Percentiles rank a stretch among this genome's conserved stretches.
phyloP scores from a whole-genome alignment of 2,113 vertebrate species.

The Ifrita kowaldi region DNA sequence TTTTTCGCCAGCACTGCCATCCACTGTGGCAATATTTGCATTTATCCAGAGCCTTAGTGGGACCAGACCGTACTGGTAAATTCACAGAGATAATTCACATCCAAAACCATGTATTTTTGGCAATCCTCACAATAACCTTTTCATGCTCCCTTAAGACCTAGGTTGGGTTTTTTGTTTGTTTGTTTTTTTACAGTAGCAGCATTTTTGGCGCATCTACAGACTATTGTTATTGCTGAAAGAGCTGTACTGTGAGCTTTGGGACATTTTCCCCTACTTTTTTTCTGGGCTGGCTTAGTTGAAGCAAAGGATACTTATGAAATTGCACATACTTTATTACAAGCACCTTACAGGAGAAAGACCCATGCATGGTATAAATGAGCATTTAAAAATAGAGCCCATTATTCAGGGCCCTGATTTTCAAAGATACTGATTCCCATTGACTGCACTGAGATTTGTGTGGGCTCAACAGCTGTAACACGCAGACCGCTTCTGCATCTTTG shows the following conservation, averaged over 20 bases:
- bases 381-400: not conserved
- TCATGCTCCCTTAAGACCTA: not conserved
- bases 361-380: not conserved
- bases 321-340: not conserved
- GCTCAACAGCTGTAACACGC: constrained; percentile 1
- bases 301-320: not conserved
- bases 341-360: not conserved
- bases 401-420: constrained; percentile 14
- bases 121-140: constrained; percentile 29
- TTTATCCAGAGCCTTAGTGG: not conserved
- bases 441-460: constrained; percentile 12
- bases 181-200: not conserved
- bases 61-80: not conserved
- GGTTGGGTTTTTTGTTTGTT: not conserved
- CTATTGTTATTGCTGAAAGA: not conserved
- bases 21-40: not conserved
- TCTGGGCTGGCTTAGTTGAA: not conserved
- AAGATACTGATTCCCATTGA: constrained; percentile 13
- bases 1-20: constrained; percentile 1
- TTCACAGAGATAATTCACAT: not conserved
- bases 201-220: not conserved
- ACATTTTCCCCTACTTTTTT: constrained; percentile 6
- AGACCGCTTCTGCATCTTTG: constrained; percentile 17
- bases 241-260: not conserved
- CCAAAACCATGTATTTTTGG: not conserved